phyloP scores from a whole-genome alignment of 2,113 vertebrate genomes.

The Eretmodus cyanostictus region DNA sequence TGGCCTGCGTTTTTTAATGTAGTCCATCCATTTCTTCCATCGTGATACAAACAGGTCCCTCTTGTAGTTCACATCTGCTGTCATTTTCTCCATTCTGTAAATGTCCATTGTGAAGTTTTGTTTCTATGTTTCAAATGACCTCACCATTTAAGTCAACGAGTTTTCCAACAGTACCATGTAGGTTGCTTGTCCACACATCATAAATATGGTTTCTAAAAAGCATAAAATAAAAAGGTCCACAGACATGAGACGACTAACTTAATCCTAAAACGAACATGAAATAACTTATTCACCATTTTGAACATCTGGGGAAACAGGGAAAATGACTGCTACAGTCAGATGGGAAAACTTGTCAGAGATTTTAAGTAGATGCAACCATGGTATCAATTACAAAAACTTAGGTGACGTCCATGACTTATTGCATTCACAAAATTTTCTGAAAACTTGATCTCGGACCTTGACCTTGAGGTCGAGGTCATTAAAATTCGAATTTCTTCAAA shows the following conservation, averaged over 20 bases:
- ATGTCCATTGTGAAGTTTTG: not conserved
- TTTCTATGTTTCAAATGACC: not conserved
- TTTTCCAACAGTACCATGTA: not conserved
- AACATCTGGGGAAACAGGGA: not conserved
- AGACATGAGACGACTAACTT: not conserved
- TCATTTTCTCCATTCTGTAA: not conserved
- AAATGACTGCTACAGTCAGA: not conserved
- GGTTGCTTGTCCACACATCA: fast-evolving
- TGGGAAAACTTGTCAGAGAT: not conserved
- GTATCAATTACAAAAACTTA: not conserved
- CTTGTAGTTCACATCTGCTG: not conserved
- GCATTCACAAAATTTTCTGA: not conserved
- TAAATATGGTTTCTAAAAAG: not conserved
- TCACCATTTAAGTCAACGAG: not conserved
- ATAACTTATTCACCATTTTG: not conserved
- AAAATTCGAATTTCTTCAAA: fast-evolving
- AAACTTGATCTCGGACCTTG: not conserved
- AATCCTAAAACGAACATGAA: fast-evolving
- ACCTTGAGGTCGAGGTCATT: not conserved
- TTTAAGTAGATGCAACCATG: not conserved
- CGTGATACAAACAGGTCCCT: not conserved
- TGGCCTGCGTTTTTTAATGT: fast-evolving
- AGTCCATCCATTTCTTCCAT: not conserved
- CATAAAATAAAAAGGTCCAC: not conserved
- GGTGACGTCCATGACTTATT: not conserved